These are phyloP conservation scores for Gracilinanus agilis DNA, from an alignment of 2,113 vertebrate species.

Conservation along the genomic window DNA sequence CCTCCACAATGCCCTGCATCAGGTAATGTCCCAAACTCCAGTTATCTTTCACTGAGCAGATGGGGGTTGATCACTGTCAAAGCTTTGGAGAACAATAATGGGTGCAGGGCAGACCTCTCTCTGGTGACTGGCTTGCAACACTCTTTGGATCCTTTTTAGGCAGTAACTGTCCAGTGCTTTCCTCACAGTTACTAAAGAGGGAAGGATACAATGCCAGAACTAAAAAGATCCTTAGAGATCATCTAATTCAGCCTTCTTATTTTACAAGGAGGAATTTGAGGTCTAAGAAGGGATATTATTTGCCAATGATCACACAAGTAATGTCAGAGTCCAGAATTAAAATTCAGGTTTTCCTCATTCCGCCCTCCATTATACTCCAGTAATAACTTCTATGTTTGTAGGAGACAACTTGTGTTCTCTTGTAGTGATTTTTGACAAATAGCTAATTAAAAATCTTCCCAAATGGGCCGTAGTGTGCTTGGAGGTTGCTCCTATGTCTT, in stretches of 20 bases:
- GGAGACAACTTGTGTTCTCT: neutral
- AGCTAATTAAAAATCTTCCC: neutral
- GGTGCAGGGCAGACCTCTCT: neutral
- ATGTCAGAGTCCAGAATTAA: neutral
- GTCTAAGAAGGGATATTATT: neutral
- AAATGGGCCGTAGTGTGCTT: neutral
- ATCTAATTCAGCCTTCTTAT: too few relatives aligned
- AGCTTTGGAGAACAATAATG: neutral
- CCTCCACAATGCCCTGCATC: neutral
- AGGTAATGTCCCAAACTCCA: neutral
- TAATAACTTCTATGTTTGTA: neutral
- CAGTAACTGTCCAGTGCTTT: neutral
- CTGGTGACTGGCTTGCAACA: neutral
- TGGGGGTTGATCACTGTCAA: neutral
- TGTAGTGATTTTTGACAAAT: neutral
- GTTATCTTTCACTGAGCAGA: neutral
- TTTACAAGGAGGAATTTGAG: neutral
- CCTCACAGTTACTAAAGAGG: too few relatives aligned
- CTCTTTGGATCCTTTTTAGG: neutral
- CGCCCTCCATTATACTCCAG: neutral
- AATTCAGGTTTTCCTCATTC: neutral
- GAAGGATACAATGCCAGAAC: too few relatives aligned
- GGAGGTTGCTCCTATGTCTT: neutral
- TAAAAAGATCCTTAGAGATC: neutral
- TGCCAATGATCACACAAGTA: neutral